Base-by-base conservation (phyloP, 2,888 invertebrate species). In the Tholera decimalis region DNA sequence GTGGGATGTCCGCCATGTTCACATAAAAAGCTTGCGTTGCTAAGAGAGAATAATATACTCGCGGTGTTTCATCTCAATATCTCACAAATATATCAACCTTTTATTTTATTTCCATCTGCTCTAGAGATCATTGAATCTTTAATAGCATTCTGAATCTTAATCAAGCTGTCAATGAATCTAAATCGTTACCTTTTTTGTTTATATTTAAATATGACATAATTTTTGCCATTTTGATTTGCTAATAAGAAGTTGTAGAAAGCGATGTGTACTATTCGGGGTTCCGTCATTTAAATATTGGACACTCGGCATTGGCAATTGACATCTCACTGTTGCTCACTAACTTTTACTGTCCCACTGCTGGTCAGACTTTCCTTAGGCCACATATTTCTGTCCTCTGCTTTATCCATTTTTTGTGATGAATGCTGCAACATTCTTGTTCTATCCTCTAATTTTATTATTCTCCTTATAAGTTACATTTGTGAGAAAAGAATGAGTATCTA, bases 201-300 rank as follows among this genome's bases (percentile, higher is more conserved):
- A 74, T 28, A 28, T 33, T 13, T 37, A 43, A 22, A 3, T 0
- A 3, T 71, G 68, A 59, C 46, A 55, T 68, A 74, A 51, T 37
- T 13, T 13, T 20, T 20, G 43, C 9, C 9, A 9, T 46, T 59
- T 55, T 54, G 49, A 58, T 50, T 73, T 33, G 18, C 41, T 39
- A 49, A 55, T 73, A 35, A 39, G 28, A 15, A 22, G 1, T n/a
- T 22, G 18, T 74, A 51, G 74, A 74, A 67, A 74, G 75, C 67
- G 9, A 13, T 30, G 13, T 39, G 15, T 37, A 11, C n/a, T 13
- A 15, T 33, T 37, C n/a, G 26, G 22, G 22, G 28, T 47, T 57
- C 33, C 13, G 43, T 43, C 35, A 11, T 11, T 20, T 11, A 3
- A 41, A 18, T 39, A 9, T 9, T 39, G 9, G 18, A 3, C 18